These are phyloP conservation scores for Apostichopus japonicus DNA, from an alignment of 35 echinoderm and acorn worm genomes.

Conservation along the genomic window DNA sequence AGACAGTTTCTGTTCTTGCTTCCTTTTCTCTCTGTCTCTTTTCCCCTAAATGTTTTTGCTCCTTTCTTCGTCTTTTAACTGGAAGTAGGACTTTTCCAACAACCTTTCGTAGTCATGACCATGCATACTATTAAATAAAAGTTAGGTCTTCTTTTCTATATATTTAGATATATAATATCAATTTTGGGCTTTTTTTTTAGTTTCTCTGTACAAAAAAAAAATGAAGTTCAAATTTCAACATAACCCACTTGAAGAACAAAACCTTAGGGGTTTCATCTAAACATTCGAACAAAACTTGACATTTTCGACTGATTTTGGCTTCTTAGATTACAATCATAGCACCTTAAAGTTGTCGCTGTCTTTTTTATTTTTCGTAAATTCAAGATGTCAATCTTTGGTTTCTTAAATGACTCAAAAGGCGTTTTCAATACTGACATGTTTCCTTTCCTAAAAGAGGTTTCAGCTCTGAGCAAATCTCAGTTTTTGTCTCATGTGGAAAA, in stretches of 20 bases:
- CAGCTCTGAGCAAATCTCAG: no score
- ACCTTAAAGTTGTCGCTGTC: neutral
- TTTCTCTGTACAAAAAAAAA: neutral
- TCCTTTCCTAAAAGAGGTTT: no score
- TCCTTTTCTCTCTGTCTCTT: neutral
- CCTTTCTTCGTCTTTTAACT: neutral
- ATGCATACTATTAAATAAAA: neutral
- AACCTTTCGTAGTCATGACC: neutral
- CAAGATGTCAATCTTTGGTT: no score
- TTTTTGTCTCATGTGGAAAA: no score
- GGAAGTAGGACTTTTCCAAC: neutral
- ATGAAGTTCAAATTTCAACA: slow-evolving; percentile 30
- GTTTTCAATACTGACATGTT: no score
- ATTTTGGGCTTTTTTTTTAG: neutral
- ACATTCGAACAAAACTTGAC: slow-evolving; percentile 13
- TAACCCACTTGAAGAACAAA: slow-evolving; percentile 3
- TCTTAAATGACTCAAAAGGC: no score
- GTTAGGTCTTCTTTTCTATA: neutral
- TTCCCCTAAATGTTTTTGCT: neutral
- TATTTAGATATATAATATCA: neutral
- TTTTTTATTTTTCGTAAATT: no score
- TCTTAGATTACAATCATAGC: slow-evolving; percentile 28
- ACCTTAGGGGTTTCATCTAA: slow-evolving; percentile 12
- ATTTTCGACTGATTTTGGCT: neutral
- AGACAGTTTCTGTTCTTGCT: neutral